phyloP scores from a whole-genome alignment of 2,113 vertebrate species.

The Cinclus mexicanus region DNA sequence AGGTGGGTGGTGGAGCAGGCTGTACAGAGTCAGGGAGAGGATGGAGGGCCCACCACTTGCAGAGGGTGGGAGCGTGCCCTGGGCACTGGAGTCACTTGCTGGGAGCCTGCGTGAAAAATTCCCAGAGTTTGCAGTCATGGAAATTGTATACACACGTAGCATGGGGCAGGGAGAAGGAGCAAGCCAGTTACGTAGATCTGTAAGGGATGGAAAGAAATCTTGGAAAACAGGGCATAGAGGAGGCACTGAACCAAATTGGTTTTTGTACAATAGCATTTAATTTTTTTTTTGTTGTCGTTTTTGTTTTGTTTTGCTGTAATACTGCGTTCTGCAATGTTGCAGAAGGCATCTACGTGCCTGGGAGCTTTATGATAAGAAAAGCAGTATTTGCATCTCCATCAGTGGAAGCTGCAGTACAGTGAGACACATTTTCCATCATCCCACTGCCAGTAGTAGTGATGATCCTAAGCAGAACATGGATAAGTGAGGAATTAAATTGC shows the following conservation, averaged over 20 bases:
- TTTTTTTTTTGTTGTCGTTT: too few species aligned
- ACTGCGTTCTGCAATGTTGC: neutral
- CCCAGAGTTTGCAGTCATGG: neutral
- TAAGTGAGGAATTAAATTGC: neutral
- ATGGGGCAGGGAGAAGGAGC: neutral
- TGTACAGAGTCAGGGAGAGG: neutral
- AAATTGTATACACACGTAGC: neutral
- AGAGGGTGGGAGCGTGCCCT: constrained; percentile 17
- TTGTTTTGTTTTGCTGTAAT: neutral
- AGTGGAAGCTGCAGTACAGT: neutral
- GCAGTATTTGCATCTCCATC: neutral
- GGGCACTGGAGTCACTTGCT: neutral
- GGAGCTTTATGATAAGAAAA: neutral
- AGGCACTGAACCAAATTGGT: neutral
- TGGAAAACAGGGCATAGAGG: neutral
- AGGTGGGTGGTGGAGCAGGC: neutral
- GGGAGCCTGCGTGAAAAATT: neutral
- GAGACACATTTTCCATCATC: neutral
- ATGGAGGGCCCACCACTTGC: neutral
- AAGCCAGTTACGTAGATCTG: neutral
- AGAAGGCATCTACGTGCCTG: neutral
- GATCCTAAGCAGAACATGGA: rapidly evolving
- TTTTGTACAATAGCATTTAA: neutral
- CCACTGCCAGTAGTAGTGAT: neutral
- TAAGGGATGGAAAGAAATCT: neutral